Evolutionary conservation across 2,113 vertebrate genomes (phyloP), one percentile per base, ranked within the genome.

Genomic region (Climacteris rufus): DNA sequence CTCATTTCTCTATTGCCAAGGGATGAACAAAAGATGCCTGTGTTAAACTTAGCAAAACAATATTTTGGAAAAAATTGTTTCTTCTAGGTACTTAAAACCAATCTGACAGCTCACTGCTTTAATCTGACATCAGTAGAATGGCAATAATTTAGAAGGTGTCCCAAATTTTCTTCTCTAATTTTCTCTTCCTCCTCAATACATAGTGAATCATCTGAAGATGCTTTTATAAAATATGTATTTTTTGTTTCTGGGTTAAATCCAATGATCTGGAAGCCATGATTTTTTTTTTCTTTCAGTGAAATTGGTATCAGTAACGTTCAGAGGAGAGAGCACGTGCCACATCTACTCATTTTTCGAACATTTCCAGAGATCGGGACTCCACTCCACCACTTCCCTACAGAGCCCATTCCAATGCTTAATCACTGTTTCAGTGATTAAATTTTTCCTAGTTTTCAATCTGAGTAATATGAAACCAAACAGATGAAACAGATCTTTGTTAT

Each of bases 261-360:
- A 78, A 15, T 21, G 64, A 69, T 9, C n/a, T 84, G 47, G 25
- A 78, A 93, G 42, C 13, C 42, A n/a, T 21, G 64, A 68, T 7
- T 53, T 47, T 59, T 39, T 20, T 66, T 18, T 81, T 21, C 40
- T 65, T 80, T 79, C 33, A 42, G 30, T 44, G 25, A 39, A 60
- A 54, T 25, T 70, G 12, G 10, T 57, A 23, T 84, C 60, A 45
- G 52, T 28, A 17, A 63, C 8, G 12, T 65, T 84, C 0, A 1
- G 23, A 74, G 60, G 50, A 87, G 27, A 68, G 44, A 68, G 24
- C 22, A 49, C 3, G 16, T 35, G 20, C 45, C n/a, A 45, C 16
- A 12, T 10, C 20, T 24, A 10, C 20, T 53, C 9, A 13, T 25
- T 53, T 53, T 39, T 31, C 61, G 6, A 53, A 13, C 0, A 0